phyloP scores from a whole-genome alignment of 2,113 vertebrate genomes.

The Nycticryphes semicollaris region DNA sequence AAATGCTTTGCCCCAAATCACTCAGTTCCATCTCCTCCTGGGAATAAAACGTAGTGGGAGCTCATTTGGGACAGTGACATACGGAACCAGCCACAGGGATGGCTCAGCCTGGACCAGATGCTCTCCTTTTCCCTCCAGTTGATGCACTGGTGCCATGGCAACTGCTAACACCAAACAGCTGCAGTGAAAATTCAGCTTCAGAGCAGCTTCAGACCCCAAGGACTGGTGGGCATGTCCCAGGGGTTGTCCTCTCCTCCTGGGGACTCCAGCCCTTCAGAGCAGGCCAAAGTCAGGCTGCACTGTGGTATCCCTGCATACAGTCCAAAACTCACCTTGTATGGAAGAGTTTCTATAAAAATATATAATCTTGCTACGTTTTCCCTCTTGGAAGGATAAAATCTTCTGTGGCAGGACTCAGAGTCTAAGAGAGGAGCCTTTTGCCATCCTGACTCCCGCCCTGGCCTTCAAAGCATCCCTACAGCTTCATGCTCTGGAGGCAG shows the following conservation, averaged over 20 bases:
- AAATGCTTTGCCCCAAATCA: background rate
- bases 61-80: accelerated
- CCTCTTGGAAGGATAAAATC: background rate
- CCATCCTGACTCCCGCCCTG: background rate
- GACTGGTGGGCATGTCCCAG: background rate
- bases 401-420: background rate
- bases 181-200: background rate
- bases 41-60: background rate
- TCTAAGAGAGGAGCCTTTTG: background rate
- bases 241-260: background rate
- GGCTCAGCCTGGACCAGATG: background rate
- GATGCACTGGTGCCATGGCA: slow-evolving; percentile 41
- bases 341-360: background rate
- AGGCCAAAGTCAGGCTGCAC: background rate
- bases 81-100: no score
- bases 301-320: background rate
- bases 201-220: background rate
- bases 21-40: background rate
- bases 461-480: background rate
- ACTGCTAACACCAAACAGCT: slow-evolving; percentile 35
- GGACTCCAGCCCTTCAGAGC: background rate
- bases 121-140: background rate
- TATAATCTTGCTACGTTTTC: background rate
- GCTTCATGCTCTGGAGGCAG: background rate
- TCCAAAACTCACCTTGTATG: background rate